Percentiles rank a stretch among this genome's conserved stretches.
These are phyloP conservation scores for Drosophila ficusphila DNA, from an alignment of 1,140 invertebrate species.

Conservation along the genomic window DNA sequence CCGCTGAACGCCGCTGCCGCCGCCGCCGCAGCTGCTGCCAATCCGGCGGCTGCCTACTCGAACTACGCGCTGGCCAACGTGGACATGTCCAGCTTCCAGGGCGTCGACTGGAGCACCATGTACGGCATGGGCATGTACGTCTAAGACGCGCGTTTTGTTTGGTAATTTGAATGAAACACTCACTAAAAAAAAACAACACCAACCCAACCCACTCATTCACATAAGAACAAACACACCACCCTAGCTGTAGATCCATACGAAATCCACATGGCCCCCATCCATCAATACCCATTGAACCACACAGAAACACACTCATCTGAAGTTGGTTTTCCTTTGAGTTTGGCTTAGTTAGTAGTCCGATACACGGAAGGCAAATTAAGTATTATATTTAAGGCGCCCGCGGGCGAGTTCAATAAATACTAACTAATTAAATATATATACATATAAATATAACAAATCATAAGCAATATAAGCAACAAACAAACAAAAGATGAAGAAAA, in stretches of 20 bases:
- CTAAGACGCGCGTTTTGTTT: slow-evolving; percentile 84
- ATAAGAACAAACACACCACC: background rate
- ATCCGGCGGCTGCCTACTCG: slow-evolving; percentile 89
- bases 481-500: slow-evolving; percentile 29
- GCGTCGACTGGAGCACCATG: slow-evolving; percentile 95
- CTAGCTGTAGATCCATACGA: slow-evolving; percentile 9
- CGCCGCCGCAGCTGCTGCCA: slow-evolving; percentile 85
- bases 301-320: slow-evolving; percentile 44
- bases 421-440: slow-evolving; percentile 44
- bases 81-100: slow-evolving; percentile 95
- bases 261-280: slow-evolving; percentile 24
- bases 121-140: slow-evolving; percentile 96
- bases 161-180: slow-evolving; percentile 64
- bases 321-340: slow-evolving; percentile 58
- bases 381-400: slow-evolving; percentile 73
- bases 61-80: slow-evolving; percentile 94
- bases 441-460: slow-evolving; percentile 51
- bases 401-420: slow-evolving; percentile 56
- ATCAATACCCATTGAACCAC: slow-evolving; percentile 5
- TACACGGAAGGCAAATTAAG: slow-evolving; percentile 67
- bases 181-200: slow-evolving; percentile 5
- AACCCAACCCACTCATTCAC: background rate
- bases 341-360: slow-evolving; percentile 53
- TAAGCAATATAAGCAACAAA: slow-evolving; percentile 72
- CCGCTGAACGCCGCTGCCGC: slow-evolving; percentile 83